Conservation (phyloP, 2,113 vertebrate species). For the Microtus ochrogaster region DNA sequence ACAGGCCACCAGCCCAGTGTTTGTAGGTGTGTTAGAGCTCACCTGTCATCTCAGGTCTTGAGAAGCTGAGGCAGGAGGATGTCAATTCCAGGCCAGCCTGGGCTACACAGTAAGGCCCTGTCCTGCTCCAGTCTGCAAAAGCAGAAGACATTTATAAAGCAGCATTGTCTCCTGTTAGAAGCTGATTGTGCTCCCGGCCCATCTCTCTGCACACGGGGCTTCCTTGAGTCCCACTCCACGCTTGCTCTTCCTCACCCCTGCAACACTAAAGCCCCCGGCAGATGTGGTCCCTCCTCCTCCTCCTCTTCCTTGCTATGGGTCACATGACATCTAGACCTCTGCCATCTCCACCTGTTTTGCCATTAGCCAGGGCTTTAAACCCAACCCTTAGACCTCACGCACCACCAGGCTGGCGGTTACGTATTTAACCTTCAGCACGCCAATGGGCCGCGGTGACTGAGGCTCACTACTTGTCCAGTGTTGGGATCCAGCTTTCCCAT, state of each 20-base stretch:
- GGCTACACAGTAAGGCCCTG: neutral
- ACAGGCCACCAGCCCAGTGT: neutral
- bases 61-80: neutral
- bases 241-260: neutral
- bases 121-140: neutral
- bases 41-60: neutral
- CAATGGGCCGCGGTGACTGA: too few relatives aligned
- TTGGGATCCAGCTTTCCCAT: neutral
- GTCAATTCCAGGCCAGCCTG: neutral
- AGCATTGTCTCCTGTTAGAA: neutral
- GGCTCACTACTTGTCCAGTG: neutral
- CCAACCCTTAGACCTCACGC: neutral
- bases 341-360: too few relatives aligned
- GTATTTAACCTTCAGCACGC: neutral
- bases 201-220: neutral
- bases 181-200: too few relatives aligned
- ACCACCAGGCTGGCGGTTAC: too few relatives aligned
- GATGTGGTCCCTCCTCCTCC: neutral
- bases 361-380: neutral
- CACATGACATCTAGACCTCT: neutral
- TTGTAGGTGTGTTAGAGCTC: neutral
- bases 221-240: too few relatives aligned
- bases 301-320: neutral
- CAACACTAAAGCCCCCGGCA: neutral
- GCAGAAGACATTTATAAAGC: neutral